Evolutionary conservation across 2,797 vertebrate species (phyloP).

Genomic region (Gymnopithys bicolor): DNA sequence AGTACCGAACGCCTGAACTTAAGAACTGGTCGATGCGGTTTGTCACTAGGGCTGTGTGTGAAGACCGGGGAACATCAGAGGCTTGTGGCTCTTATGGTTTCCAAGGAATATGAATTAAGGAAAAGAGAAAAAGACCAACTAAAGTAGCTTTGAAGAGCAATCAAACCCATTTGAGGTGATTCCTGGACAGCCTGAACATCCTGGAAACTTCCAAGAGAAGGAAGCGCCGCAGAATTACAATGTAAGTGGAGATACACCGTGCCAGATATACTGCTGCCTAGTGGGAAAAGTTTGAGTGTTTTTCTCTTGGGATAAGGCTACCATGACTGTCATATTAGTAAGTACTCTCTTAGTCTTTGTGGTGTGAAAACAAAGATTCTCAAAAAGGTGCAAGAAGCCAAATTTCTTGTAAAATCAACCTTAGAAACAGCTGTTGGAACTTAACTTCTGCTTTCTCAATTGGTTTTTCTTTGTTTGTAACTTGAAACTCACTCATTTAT

Average conservation of each 20-base stretch:
- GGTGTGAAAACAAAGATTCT: neutral
- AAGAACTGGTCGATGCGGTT: conserved; percentile 66
- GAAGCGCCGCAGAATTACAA: conserved; percentile 15
- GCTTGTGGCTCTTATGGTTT: conserved; percentile 68
- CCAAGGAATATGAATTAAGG: conserved; percentile 62
- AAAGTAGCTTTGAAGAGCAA: conserved; percentile 35
- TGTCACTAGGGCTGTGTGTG: conserved; percentile 44
- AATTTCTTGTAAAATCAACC: neutral
- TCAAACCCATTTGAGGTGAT: conserved; percentile 33
- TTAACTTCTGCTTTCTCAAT: neutral
- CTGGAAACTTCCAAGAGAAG: conserved; percentile 6
- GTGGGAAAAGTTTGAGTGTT: neutral
- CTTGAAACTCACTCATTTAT: neutral
- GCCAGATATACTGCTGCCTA: neutral
- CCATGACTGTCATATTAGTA: neutral
- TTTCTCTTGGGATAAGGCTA: neutral
- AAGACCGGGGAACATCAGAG: conserved; percentile 49
- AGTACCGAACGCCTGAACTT: neutral
- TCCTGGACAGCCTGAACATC: conserved; percentile 14
- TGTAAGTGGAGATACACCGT: conserved; percentile 30
- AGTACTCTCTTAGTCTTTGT: neutral
- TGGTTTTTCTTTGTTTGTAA: neutral
- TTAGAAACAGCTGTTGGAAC: neutral
- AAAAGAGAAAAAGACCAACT: conserved; percentile 40
- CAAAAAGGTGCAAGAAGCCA: neutral